A percentile compares a stretch with the other conserved stretches of the same genome.
phyloP scores from a whole-genome alignment of 2,113 vertebrate genomes.

The Pachycephala philippinensis region DNA sequence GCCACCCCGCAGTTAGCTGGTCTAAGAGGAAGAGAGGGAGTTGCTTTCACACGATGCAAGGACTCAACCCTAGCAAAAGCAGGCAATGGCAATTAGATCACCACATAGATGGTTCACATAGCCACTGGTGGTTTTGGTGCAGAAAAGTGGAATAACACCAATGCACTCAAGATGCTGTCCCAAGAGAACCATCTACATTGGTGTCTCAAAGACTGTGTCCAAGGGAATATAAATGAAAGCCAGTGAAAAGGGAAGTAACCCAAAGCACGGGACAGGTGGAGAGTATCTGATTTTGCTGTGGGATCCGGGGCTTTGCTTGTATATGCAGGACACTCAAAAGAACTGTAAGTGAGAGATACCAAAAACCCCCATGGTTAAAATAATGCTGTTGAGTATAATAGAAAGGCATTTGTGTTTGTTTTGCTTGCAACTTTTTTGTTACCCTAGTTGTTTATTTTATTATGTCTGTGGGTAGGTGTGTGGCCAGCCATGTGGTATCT shows the following conservation, averaged over 20 bases:
- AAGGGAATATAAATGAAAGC: not conserved
- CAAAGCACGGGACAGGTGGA: not conserved
- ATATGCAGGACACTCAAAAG: not conserved
- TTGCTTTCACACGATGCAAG: not conserved
- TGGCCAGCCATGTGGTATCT: rapidly evolving
- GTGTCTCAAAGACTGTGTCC: not conserved
- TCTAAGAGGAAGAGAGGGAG: not conserved
- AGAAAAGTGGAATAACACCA: not conserved
- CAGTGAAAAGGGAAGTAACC: not conserved
- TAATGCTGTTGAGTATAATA: not conserved
- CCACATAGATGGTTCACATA: not conserved
- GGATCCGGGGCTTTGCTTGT: not conserved
- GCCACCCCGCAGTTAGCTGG: not conserved
- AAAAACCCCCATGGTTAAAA: not conserved
- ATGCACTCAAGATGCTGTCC: not conserved
- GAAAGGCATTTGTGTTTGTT: not conserved
- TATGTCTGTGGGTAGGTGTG: not conserved
- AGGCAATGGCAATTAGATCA: not conserved
- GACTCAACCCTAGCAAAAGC: not conserved
- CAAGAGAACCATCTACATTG: not conserved
- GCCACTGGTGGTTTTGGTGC: not conserved
- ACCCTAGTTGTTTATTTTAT: not conserved
- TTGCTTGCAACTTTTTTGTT: not conserved
- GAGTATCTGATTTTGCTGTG: not conserved
- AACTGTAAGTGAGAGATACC: not conserved